These are phyloP conservation scores for Sitta europaea DNA, from an alignment of 2,113 vertebrate species.

Conservation along the genomic window DNA sequence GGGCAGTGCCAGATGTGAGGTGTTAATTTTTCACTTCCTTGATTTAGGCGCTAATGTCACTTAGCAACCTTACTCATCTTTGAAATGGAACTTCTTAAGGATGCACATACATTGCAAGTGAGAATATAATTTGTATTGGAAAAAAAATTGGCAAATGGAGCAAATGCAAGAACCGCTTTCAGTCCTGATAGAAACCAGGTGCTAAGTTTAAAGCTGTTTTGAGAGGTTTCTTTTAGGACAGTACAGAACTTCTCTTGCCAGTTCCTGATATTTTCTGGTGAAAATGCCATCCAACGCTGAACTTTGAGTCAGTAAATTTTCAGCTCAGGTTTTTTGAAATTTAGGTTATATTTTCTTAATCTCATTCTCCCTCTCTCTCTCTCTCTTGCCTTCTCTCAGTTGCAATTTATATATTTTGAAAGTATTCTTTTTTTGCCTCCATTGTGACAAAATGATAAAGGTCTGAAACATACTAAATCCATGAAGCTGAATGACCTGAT, in stretches of 20 bases:
- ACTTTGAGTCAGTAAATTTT: neutral
- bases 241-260: neutral
- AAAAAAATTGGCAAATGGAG: neutral
- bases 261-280: neutral
- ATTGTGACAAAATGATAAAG: neutral
- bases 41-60: neutral
- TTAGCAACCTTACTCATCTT: conserved; percentile 24
- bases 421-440: neutral
- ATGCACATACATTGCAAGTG: neutral
- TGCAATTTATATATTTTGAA: neutral
- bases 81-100: neutral
- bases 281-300: neutral
- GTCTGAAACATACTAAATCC: neutral
- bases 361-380: neutral
- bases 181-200: neutral
- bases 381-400: neutral
- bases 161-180: neutral
- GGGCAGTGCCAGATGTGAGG: conserved; percentile 13
- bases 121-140: neutral
- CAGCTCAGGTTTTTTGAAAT: neutral
- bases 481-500: neutral
- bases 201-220: neutral
- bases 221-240: neutral
- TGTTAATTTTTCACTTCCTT: conserved; percentile 24
- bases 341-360: neutral